A percentile compares a stretch with the other conserved stretches of the same genome.
Conservation (phyloP, 2,888 invertebrate genomes). For the Drosophila niveifrons region DNA sequence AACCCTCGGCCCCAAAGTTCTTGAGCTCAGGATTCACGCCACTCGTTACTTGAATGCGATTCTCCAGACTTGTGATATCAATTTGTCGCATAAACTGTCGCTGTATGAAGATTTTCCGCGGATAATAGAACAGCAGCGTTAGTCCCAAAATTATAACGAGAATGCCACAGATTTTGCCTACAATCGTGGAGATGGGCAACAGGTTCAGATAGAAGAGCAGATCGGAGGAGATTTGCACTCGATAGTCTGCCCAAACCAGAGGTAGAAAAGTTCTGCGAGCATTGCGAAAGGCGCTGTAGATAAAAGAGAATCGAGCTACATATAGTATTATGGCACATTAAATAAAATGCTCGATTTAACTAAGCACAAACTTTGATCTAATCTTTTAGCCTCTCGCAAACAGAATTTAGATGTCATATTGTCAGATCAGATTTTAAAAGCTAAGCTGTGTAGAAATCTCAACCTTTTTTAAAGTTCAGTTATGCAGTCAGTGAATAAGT, state of each 20-base stretch:
- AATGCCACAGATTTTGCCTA: constrained; percentile 57
- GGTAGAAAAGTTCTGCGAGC: constrained; percentile 70
- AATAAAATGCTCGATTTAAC: too few relatives aligned
- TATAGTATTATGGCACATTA: too few relatives aligned
- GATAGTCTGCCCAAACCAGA: constrained; percentile 78
- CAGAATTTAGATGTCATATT: too few relatives aligned
- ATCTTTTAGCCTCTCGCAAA: too few relatives aligned
- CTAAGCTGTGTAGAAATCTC: too few relatives aligned
- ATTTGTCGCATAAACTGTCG: constrained; percentile 70
- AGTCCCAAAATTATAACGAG: constrained; percentile 57
- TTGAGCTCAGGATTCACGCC: constrained; percentile 36
- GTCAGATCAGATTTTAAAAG: not conserved
- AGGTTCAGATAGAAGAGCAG: constrained; percentile 64
- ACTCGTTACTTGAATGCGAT: constrained; percentile 31
- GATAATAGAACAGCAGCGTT: constrained; percentile 69
- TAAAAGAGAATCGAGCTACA: not conserved
- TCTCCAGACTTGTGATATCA: constrained; percentile 65
- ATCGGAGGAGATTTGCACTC: constrained; percentile 62
- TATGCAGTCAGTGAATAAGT: too few relatives aligned
- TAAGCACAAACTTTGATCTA: too few relatives aligned
- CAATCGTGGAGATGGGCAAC: constrained; percentile 49
- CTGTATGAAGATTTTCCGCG: constrained; percentile 57
- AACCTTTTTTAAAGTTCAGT: too few relatives aligned
- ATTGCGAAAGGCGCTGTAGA: constrained; percentile 66
- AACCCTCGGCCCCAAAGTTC: constrained; percentile 46